These are phyloP conservation scores for Clamator glandarius DNA, from an alignment of 2,797 vertebrate species.

Conservation along the genomic window DNA sequence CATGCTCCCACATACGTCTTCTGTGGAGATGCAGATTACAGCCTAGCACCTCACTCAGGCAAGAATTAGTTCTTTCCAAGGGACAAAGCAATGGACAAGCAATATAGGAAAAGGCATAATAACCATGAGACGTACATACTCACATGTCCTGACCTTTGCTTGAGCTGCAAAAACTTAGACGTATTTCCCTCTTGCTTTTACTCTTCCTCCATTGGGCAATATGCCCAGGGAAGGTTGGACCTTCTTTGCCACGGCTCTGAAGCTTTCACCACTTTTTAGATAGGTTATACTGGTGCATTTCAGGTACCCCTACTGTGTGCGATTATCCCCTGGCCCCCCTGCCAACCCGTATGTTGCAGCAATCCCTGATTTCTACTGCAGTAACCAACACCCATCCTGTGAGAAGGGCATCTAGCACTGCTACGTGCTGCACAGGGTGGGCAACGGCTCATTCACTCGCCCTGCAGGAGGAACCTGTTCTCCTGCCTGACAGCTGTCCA, in stretches of 20 bases:
- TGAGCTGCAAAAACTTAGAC: background rate
- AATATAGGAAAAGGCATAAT: background rate
- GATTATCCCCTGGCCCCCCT: no score
- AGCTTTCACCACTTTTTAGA: background rate
- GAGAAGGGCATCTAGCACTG: no score
- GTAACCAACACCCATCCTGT: background rate
- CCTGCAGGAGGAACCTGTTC: background rate
- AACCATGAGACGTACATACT: background rate
- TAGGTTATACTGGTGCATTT: accelerated
- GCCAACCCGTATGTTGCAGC: background rate
- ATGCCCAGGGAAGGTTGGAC: background rate
- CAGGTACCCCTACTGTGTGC: background rate
- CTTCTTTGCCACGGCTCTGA: background rate
- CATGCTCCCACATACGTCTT: accelerated
- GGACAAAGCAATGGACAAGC: background rate
- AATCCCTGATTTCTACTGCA: background rate
- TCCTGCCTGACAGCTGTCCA: background rate
- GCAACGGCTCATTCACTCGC: accelerated
- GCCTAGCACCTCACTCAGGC: background rate
- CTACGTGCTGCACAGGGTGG: accelerated
- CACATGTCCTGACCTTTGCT: background rate
- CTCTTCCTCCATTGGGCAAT: background rate
- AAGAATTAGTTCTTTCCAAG: background rate
- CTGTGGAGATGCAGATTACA: background rate
- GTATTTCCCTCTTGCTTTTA: background rate